Conservation (phyloP, 2,888 invertebrate genomes). For the Tetranychus truncatus region DNA sequence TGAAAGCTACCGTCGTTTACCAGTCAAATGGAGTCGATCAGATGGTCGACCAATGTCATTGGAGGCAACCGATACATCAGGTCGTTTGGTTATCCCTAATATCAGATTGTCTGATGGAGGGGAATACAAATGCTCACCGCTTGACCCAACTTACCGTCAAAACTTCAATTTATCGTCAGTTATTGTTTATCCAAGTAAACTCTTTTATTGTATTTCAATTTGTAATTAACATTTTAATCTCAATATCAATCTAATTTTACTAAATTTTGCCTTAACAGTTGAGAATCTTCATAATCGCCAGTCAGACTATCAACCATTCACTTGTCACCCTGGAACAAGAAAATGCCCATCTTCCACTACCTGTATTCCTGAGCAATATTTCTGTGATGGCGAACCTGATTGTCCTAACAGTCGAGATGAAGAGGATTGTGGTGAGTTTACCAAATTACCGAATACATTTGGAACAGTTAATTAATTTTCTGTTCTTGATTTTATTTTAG, state of each 20-base stretch:
- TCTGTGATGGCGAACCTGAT: constrained; percentile 5
- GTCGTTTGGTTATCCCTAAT: constrained; percentile 66
- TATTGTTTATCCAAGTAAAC: neutral
- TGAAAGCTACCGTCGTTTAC: constrained; percentile 56
- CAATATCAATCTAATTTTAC: neutral
- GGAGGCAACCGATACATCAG: constrained; percentile 52
- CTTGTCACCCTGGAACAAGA: neutral
- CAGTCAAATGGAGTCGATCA: constrained; percentile 52
- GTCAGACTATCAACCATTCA: neutral
- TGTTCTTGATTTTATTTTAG: neutral
- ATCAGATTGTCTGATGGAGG: constrained; percentile 58
- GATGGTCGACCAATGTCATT: constrained; percentile 52
- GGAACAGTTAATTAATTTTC: neutral
- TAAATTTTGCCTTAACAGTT: neutral
- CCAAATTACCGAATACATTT: neutral
- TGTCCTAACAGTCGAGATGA: constrained; percentile 1
- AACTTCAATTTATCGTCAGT: neutral
- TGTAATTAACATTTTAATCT: neutral
- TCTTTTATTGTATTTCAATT: neutral
- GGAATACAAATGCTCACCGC: constrained; percentile 54
- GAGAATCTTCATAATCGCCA: neutral
- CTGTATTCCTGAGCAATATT: neutral
- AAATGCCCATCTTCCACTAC: neutral
- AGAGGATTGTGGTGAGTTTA: constrained; percentile 4
- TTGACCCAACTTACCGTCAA: neutral